A percentile compares a stretch with the other conserved stretches of the same genome.
Evolutionary conservation across 64 coral and sea anemone species (phyloP).

Genomic region (Orbicella faveolata): DNA sequence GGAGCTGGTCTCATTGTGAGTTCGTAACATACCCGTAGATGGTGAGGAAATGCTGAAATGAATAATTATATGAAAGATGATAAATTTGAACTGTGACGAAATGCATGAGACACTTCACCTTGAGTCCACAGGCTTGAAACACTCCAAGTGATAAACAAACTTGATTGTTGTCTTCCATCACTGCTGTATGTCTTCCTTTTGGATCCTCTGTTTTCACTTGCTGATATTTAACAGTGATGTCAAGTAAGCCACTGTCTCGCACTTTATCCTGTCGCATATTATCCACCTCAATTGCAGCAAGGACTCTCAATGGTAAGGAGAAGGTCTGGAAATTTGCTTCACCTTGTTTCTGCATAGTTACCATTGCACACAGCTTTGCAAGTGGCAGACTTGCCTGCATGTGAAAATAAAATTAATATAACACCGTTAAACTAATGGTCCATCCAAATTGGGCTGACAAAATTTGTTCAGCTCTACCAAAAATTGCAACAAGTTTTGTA

Average conservation of each 20-base stretch:
- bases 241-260: slow-evolving; percentile 75
- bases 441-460: too few species aligned
- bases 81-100: too few species aligned
- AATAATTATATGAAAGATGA: too few species aligned
- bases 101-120: slow-evolving; percentile 40
- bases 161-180: slow-evolving; percentile 46
- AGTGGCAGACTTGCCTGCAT: slow-evolving; percentile 61
- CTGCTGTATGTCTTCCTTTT: neutral
- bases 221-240: slow-evolving; percentile 83
- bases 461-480: too few species aligned
- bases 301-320: slow-evolving; percentile 78
- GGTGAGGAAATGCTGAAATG: too few species aligned
- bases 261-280: slow-evolving; percentile 25
- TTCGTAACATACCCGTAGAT: too few species aligned
- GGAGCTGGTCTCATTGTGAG: too few species aligned
- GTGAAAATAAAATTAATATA: neutral
- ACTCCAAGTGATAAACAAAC: slow-evolving; percentile 80
- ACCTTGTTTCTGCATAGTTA: slow-evolving; percentile 92
- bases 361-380: slow-evolving; percentile 95
- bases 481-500: too few species aligned
- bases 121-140: slow-evolving; percentile 85
- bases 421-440: neutral
- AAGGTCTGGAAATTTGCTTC: slow-evolving; percentile 84
- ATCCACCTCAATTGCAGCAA: slow-evolving; percentile 52
- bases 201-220: slow-evolving; percentile 34